These are phyloP conservation scores for Saccostrea cuccullata DNA, from an alignment of 1,140 invertebrate genomes.

Conservation along the genomic window DNA sequence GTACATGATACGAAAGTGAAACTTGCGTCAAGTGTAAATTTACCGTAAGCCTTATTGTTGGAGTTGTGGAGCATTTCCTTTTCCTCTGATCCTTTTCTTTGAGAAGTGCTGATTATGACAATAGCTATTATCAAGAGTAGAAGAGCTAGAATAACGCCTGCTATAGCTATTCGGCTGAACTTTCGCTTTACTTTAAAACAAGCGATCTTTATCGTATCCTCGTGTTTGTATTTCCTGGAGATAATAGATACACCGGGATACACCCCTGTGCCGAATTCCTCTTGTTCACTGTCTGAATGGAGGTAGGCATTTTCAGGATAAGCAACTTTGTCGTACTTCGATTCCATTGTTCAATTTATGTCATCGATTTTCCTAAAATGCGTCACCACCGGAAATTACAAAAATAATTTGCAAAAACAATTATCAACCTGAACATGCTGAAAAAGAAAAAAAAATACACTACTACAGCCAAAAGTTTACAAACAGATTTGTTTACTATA, in stretches of 20 bases:
- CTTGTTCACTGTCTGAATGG: constrained; percentile 21
- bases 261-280: constrained; percentile 38
- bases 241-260: constrained; percentile 38
- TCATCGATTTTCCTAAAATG: constrained; percentile 15
- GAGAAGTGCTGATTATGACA: constrained; percentile 3
- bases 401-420: too few relatives aligned
- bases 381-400: not conserved
- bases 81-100: not conserved
- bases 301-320: constrained; percentile 37
- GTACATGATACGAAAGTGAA: not conserved
- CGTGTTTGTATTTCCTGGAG: constrained; percentile 20
- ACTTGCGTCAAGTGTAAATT: not conserved
- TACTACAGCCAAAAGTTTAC: too few relatives aligned
- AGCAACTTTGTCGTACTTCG: constrained; percentile 42
- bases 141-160: not conserved
- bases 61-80: not conserved
- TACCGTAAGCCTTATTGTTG: not conserved
- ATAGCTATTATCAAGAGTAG: not conserved
- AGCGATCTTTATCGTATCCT: constrained; percentile 37
- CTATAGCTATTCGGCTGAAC: not conserved
- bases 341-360: constrained; percentile 32
- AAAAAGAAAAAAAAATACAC: too few relatives aligned
- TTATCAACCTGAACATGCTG: too few relatives aligned
- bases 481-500: too few relatives aligned
- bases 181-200: constrained; percentile 39